phyloP scores from a whole-genome alignment of 2,113 vertebrate genomes.

The Myanophis thanlyinensis region DNA sequence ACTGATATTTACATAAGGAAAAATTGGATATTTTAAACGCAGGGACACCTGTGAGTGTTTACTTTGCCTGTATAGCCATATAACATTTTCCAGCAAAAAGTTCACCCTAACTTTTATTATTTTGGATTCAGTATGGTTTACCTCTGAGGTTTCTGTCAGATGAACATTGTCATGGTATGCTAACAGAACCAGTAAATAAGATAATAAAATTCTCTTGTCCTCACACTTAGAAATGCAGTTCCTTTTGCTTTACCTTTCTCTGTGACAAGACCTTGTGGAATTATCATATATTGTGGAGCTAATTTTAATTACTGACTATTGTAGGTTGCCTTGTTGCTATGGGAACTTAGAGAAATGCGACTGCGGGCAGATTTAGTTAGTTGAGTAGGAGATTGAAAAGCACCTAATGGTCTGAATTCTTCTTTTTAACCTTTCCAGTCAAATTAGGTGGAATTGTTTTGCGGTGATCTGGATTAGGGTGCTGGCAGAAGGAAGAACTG shows the following conservation, averaged over 20 bases:
- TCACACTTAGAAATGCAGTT: constrained; percentile 5
- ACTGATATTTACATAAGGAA: neutral
- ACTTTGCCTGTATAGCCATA: neutral
- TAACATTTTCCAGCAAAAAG: neutral
- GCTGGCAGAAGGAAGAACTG: neutral
- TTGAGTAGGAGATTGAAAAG: constrained; percentile 48
- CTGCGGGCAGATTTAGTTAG: constrained; percentile 32
- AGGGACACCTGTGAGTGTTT: neutral
- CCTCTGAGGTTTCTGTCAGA: accelerated
- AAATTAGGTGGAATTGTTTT: constrained; percentile 8
- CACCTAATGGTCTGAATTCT: constrained; percentile 25
- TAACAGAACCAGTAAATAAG: neutral
- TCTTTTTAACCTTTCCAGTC: neutral
- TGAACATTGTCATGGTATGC: neutral
- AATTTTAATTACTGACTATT: constrained; percentile 64
- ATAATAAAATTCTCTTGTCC: constrained; percentile 6
- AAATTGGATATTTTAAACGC: neutral
- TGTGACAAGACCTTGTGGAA: constrained; percentile 39
- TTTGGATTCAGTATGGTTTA: neutral
- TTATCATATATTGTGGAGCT: constrained; percentile 53
- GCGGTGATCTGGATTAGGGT: neutral
- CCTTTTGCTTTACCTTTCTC: constrained; percentile 37
- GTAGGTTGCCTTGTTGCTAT: constrained; percentile 69
- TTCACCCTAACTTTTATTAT: neutral
- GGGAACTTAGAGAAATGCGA: constrained; percentile 56